Percentiles rank a stretch among this genome's conserved stretches.
Conservation (phyloP, 2,797 vertebrate genomes). For the Pipistrellus pipistrellus region DNA sequence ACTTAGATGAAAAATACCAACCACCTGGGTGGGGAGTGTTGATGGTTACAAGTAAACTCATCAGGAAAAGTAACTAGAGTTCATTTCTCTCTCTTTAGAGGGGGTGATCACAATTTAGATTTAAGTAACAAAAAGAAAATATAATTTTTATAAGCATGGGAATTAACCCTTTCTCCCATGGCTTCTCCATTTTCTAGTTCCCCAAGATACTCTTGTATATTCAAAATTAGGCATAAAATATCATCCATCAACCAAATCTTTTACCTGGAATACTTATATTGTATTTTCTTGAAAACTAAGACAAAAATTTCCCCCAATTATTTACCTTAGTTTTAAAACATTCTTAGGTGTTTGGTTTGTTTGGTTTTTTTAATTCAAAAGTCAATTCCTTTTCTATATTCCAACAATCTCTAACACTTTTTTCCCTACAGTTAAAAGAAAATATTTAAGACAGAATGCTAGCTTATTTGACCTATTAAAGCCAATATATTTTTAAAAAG, state of each 20-base stretch:
- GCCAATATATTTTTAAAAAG: neutral
- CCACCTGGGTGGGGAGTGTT: neutral
- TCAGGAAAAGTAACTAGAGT: neutral
- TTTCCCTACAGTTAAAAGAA: slow-evolving; percentile 8
- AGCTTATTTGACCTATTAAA: neutral
- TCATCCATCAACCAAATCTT: neutral
- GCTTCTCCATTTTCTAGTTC: neutral
- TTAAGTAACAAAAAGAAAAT: neutral
- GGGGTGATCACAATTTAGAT: neutral
- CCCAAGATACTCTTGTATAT: neutral
- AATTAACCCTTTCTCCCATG: neutral
- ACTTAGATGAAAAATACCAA: neutral
- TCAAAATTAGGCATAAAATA: slow-evolving; percentile 47
- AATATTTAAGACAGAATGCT: slow-evolving; percentile 15
- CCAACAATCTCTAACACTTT: slow-evolving; percentile 16
- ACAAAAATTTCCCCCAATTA: neutral
- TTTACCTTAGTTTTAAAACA: neutral
- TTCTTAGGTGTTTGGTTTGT: neutral
- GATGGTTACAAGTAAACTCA: neutral
- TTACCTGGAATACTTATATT: neutral
- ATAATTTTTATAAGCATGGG: neutral
- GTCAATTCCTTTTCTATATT: neutral
- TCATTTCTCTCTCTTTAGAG: neutral
- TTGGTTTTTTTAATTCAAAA: neutral
- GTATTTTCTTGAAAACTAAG: slow-evolving; percentile 25